Base-by-base conservation (phyloP, 23 tunicate genomes). In the Botrylloides violaceus region DNA sequence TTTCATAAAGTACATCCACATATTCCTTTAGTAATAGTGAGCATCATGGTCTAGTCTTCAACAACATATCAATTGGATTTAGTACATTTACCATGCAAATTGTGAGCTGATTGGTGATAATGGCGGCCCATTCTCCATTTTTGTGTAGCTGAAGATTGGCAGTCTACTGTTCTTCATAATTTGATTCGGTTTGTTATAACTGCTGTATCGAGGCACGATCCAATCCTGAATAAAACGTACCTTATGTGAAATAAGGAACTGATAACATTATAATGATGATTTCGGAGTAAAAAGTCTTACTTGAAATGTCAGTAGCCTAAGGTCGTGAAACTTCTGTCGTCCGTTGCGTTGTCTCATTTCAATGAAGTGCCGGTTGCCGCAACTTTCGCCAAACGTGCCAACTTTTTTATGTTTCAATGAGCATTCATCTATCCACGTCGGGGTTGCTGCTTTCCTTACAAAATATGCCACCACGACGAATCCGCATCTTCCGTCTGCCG, bases 71-170 rank as follows among this genome's bases (percentile, higher is more conserved):
- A n/a, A 18, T 6, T 12, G 27, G 9, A 59, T 59, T 12, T 59
- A 22, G 29, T 59, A 7, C 23, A 65, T 33, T 65, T 43, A 68
- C 74, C 74, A 68, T 5, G 74, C 74, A 68, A 68, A 68, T 36
- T 68, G 74, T 37, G 74, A 68, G 1, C 28, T 68, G 58, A 68
- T 68, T 0, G 58, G 36, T 4, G 74, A 68, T 1, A 68, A 22
- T 20, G 74, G 74, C 18, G 74, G 74, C 7, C 58, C 58, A 37
- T 39, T 43, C 12, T 68, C 74, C 74, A 68, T 68, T 25, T 68
- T 68, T 43, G 74, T 68, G 29, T 68, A 68, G 47, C 58, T 68
- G 74, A 68, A 68, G 31, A 68, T 56, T 35, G 74, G 74, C 0
- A 68, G 26, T 19, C 49, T 23, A 23, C 37, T 19, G 47, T 68